A percentile compares a stretch with the other conserved stretches of the same genome.
phyloP scores from a whole-genome alignment of 1,140 invertebrate species.

The Yoshiicerus persimilis region DNA sequence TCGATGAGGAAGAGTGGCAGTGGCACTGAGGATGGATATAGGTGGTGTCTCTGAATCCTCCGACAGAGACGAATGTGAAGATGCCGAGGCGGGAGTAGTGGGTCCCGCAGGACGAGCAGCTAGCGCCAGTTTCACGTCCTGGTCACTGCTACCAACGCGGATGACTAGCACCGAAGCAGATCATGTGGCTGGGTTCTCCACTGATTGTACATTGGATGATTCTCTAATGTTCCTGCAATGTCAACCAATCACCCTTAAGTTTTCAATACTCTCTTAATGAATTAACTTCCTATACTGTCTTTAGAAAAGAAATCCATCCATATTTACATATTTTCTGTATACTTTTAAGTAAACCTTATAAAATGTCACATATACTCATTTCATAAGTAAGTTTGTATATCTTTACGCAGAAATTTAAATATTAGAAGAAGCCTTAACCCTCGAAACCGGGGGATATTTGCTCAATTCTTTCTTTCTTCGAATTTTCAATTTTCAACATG shows the following conservation, averaged over 20 bases:
- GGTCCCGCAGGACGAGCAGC: slow-evolving; percentile 44
- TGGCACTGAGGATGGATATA: slow-evolving; percentile 18
- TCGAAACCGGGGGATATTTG: no score
- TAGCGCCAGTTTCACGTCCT: slow-evolving; percentile 44
- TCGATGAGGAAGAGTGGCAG: slow-evolving; percentile 26
- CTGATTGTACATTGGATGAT: background rate
- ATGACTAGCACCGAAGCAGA: slow-evolving; percentile 9
- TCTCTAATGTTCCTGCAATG: background rate
- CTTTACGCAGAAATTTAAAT: no score
- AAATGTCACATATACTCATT: no score
- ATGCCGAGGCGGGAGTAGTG: slow-evolving; percentile 42
- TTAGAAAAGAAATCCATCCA: no score
- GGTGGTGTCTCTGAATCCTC: slow-evolving; percentile 17
- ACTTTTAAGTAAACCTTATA: no score
- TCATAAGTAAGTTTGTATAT: no score
- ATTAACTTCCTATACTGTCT: no score
- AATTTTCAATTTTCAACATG: no score
- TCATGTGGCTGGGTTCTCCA: background rate
- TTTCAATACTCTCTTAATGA: no score
- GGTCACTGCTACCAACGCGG: slow-evolving; percentile 4
- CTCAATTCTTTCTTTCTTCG: no score
- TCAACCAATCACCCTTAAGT: background rate
- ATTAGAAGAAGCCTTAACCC: no score
- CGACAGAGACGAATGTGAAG: slow-evolving; percentile 31
- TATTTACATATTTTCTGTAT: no score